Evolutionary conservation across 2,113 vertebrate species (phyloP).

Genomic region (Hypomesus transpacificus): DNA sequence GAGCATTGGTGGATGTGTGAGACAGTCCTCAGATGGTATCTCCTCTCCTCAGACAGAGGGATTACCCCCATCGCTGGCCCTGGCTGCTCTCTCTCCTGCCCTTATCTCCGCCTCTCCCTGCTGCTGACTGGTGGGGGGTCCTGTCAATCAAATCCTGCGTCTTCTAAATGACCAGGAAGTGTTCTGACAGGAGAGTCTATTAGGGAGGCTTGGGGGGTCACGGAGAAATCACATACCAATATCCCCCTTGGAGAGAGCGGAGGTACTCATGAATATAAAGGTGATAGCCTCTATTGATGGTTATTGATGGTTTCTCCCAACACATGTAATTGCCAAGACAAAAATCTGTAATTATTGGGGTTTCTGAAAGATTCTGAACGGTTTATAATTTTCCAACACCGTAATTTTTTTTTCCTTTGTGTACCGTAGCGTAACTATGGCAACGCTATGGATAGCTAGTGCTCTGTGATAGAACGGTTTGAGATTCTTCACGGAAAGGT

Average conservation of each 20-base stretch:
- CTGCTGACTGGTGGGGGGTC: slow-evolving; percentile 15
- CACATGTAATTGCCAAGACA: too few relatives aligned
- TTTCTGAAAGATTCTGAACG: too few relatives aligned
- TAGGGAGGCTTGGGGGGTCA: slow-evolving; percentile 14
- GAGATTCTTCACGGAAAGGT: slow-evolving; percentile 19
- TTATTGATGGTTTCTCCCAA: neutral
- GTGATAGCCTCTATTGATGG: neutral
- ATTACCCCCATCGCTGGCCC: neutral
- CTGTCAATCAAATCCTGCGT: slow-evolving; percentile 29
- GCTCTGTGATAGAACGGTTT: neutral
- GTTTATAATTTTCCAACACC: too few relatives aligned
- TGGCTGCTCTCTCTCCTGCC: neutral
- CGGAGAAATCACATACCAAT: neutral
- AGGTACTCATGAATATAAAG: neutral
- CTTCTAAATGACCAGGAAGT: slow-evolving; percentile 29
- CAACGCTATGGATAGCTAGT: slow-evolving; percentile 14
- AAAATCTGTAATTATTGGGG: too few relatives aligned
- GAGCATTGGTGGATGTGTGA: neutral
- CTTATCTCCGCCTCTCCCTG: slow-evolving; percentile 5
- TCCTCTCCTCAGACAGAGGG: slow-evolving; percentile 7
- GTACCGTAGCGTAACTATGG: neutral
- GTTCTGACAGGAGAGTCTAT: slow-evolving; percentile 23
- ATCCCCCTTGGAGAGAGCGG: neutral
- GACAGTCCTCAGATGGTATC: neutral
- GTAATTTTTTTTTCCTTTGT: neutral